Evolutionary conservation across 2,113 vertebrate species (phyloP).

Genomic region (Spea multiplicata): DNA sequence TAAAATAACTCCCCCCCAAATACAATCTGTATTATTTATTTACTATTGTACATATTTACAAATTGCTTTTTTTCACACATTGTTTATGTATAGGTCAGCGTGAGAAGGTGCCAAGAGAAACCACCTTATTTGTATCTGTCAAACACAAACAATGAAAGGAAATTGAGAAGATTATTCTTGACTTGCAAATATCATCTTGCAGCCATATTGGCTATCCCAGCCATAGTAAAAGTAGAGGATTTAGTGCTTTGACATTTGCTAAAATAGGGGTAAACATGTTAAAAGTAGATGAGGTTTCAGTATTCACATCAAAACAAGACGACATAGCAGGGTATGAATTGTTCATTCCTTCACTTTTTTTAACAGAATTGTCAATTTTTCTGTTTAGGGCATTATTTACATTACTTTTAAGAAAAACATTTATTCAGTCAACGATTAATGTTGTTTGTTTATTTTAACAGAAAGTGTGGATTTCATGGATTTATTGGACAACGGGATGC

Average conservation of each 20-base stretch:
- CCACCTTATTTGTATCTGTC: slow-evolving; percentile 35
- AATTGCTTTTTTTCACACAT: neutral
- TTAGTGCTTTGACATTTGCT: neutral
- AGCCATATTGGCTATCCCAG: neutral
- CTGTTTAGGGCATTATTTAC: too few relatives aligned
- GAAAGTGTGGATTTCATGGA: neutral
- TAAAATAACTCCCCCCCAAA: too few relatives aligned
- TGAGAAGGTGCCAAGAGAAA: neutral
- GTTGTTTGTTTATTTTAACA: neutral
- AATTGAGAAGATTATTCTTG: neutral
- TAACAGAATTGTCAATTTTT: neutral
- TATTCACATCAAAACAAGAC: neutral
- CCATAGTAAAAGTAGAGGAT: neutral
- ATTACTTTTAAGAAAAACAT: too few relatives aligned
- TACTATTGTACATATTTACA: neutral
- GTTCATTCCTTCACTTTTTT: neutral
- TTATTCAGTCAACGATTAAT: too few relatives aligned
- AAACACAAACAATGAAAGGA: neutral
- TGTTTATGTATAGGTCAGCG: neutral
- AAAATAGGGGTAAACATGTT: neutral
- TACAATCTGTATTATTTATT: too few relatives aligned
- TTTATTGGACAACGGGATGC: neutral
- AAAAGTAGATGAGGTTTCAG: neutral
- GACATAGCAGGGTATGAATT: neutral
- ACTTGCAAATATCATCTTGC: slow-evolving; percentile 34